Evolutionary conservation across 2,113 vertebrate species (phyloP).

Genomic region (Tychaedon coryphoeus): DNA sequence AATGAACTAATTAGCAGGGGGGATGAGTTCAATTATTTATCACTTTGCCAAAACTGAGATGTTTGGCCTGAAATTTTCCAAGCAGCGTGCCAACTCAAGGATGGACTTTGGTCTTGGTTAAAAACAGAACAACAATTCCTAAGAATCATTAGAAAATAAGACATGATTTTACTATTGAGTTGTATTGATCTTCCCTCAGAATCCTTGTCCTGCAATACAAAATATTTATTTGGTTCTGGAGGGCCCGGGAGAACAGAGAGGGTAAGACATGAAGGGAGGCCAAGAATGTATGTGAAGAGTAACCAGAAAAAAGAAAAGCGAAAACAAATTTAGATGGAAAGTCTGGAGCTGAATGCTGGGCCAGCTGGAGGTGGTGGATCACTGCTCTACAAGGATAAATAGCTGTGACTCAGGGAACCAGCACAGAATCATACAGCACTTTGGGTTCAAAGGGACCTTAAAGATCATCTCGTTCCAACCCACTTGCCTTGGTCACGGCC

Average conservation of each 20-base stretch:
- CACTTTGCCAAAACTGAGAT: background rate
- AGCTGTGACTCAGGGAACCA: background rate
- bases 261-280: background rate
- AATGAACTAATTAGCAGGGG: slow-evolving; percentile 30
- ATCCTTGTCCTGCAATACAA: background rate
- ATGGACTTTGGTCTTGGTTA: background rate
- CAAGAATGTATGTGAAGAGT: fast-evolving
- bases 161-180: background rate
- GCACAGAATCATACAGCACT: background rate
- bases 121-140: background rate
- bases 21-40: background rate
- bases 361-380: background rate
- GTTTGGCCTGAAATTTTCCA: background rate
- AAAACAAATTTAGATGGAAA: background rate
- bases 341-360: background rate
- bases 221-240: background rate
- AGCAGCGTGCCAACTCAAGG: background rate
- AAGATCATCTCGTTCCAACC: background rate
- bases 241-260: background rate
- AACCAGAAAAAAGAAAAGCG: background rate
- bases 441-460: background rate
- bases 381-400: fast-evolving
- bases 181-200: background rate
- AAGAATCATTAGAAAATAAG: background rate
- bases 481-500: background rate